These are phyloP conservation scores for Ochotona curzoniae DNA, from an alignment of 2,113 vertebrate genomes.

Conservation along the genomic window DNA sequence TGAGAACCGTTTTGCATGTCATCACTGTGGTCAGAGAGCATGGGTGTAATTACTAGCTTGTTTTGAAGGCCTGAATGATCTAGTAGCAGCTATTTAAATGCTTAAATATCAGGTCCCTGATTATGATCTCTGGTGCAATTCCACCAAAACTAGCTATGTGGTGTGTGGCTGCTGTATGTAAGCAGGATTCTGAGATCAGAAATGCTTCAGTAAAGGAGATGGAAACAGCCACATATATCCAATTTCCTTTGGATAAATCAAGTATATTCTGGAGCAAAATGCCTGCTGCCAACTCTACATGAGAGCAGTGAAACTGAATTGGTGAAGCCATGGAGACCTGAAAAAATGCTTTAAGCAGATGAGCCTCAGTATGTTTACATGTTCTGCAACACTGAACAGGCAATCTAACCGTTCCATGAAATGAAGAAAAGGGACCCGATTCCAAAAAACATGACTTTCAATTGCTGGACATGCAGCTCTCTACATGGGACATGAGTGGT, in stretches of 20 bases:
- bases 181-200: slow-evolving; percentile 85
- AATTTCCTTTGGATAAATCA: slow-evolving; percentile 89
- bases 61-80: slow-evolving; percentile 88
- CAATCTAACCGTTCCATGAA: slow-evolving; percentile 90
- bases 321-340: slow-evolving; percentile 90
- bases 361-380: slow-evolving; percentile 75
- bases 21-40: slow-evolving; percentile 91
- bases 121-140: slow-evolving; percentile 89
- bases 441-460: slow-evolving; percentile 88
- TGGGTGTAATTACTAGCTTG: slow-evolving; percentile 87
- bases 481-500: slow-evolving; percentile 91
- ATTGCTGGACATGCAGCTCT: slow-evolving; percentile 89
- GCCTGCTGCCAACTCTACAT: slow-evolving; percentile 85
- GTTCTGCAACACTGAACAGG: slow-evolving; percentile 70
- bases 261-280: slow-evolving; percentile 86
- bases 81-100: slow-evolving; percentile 88
- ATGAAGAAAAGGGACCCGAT: slow-evolving; percentile 91
- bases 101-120: slow-evolving; percentile 89
- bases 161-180: slow-evolving; percentile 88
- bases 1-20: slow-evolving; percentile 90
- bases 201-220: slow-evolving; percentile 88
- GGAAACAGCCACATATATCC: slow-evolving; percentile 88
- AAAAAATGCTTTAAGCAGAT: slow-evolving; percentile 92
- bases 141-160: slow-evolving; percentile 87
- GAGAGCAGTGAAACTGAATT: slow-evolving; percentile 89